Conservation (phyloP, 2,888 invertebrate genomes). For the Abrostola tripartita region DNA sequence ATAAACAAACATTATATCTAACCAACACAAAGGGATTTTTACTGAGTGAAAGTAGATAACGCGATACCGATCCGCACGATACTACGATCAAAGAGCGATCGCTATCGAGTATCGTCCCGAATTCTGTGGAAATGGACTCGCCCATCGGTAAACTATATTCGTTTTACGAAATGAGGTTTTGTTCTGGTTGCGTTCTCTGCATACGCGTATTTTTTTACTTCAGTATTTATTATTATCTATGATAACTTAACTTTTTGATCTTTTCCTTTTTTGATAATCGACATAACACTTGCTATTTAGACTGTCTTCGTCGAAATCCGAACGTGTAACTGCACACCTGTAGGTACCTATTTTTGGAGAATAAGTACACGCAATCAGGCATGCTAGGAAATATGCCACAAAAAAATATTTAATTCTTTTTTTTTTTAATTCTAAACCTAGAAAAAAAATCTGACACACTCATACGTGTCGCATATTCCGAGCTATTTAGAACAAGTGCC, state of each 20-base stretch:
- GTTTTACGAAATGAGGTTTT: constrained; percentile 25
- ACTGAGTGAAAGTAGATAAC: constrained; percentile 4
- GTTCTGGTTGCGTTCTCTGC: constrained; percentile 21
- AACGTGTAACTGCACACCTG: too few species aligned
- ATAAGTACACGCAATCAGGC: too few species aligned
- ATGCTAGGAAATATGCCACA: too few species aligned
- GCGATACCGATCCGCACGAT: constrained; percentile 17
- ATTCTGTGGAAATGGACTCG: constrained; percentile 35
- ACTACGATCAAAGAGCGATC: constrained; percentile 31
- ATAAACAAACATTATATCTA: neutral
- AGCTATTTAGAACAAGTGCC: constrained; percentile 5
- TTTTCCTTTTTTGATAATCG: too few species aligned
- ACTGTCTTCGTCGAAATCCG: too few species aligned
- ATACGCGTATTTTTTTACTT: constrained; percentile 13
- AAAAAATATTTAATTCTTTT: too few species aligned
- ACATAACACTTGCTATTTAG: too few species aligned
- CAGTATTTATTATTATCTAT: too few species aligned
- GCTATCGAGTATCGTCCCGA: constrained; percentile 12
- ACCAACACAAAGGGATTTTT: constrained; percentile 6
- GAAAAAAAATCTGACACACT: neutral
- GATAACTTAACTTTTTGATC: too few species aligned
- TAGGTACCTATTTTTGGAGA: too few species aligned
- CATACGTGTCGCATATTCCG: too few species aligned
- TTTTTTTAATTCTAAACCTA: too few species aligned
- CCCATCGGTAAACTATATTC: constrained; percentile 33